Conservation (phyloP, 64 coral and sea anemone genomes). For the Anthopleura sola region DNA sequence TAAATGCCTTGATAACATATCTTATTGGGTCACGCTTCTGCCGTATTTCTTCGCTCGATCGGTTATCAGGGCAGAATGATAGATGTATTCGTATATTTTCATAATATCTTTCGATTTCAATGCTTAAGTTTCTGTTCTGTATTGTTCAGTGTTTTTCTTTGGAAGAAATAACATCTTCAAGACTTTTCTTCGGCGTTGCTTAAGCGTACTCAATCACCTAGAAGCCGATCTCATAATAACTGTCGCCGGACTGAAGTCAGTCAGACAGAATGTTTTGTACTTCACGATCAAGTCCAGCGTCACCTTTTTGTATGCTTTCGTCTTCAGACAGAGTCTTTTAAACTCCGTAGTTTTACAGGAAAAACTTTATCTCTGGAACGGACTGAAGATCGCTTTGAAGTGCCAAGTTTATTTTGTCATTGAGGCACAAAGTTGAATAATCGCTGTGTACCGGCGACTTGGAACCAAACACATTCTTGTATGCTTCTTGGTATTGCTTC, state of each 20-base stretch:
- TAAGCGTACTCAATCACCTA: too few relatives aligned
- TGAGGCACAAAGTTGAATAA: background rate
- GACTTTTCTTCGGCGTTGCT: background rate
- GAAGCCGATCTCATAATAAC: background rate
- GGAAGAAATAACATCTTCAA: background rate
- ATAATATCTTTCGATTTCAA: background rate
- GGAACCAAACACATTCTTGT: constrained; percentile 31
- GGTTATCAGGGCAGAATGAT: background rate
- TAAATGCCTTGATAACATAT: background rate
- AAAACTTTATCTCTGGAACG: constrained; percentile 2
- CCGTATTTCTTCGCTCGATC: background rate
- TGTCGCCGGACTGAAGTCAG: too few relatives aligned
- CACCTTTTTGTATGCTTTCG: background rate
- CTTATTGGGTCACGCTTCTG: background rate
- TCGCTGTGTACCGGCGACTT: background rate
- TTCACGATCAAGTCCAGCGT: background rate
- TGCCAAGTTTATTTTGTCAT: constrained; percentile 6
- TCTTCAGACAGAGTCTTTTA: background rate
- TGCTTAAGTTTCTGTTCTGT: background rate
- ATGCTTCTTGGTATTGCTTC: constrained; percentile 21
- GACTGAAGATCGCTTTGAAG: constrained; percentile 11
- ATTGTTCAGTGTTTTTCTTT: background rate
- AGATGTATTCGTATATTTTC: background rate
- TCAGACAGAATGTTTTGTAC: background rate
- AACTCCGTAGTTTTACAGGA: background rate